Conservation (phyloP, 2,797 vertebrate species). For the Micrastur ruficollis region DNA sequence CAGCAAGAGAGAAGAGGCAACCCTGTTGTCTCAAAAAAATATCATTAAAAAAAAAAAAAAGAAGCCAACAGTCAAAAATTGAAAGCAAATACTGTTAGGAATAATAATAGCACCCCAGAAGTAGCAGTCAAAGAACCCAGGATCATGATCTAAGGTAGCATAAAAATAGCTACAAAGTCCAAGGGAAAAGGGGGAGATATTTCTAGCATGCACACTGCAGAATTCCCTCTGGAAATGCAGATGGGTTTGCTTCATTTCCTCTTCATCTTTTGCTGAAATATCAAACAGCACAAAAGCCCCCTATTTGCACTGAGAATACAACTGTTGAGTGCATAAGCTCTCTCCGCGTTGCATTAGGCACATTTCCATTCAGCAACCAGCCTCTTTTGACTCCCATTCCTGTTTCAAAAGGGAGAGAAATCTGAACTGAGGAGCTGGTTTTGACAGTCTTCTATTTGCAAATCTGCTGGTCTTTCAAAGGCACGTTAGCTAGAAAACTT, state of each 20-base stretch:
- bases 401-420: neutral
- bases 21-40: neutral
- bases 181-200: neutral
- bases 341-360: neutral
- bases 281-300: neutral
- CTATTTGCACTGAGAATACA: neutral
- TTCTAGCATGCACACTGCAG: neutral
- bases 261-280: conserved; percentile 48
- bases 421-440: neutral
- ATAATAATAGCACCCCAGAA: neutral
- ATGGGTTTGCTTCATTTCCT: conserved; percentile 53
- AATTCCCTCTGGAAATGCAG: neutral
- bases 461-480: neutral
- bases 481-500: neutral
- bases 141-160: neutral
- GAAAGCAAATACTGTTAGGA: neutral
- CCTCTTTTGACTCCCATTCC: neutral
- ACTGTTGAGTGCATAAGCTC: conserved; percentile 38
- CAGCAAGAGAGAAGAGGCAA: neutral
- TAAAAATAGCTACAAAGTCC: neutral
- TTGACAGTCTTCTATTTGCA: conserved; percentile 18
- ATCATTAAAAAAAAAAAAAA: neutral
- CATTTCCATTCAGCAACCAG: neutral
- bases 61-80: neutral
- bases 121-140: neutral